Evolutionary conservation across 53 echinoderm and acorn worm genomes (phyloP).

Genomic region (Mesocentrotus franciscanus): DNA sequence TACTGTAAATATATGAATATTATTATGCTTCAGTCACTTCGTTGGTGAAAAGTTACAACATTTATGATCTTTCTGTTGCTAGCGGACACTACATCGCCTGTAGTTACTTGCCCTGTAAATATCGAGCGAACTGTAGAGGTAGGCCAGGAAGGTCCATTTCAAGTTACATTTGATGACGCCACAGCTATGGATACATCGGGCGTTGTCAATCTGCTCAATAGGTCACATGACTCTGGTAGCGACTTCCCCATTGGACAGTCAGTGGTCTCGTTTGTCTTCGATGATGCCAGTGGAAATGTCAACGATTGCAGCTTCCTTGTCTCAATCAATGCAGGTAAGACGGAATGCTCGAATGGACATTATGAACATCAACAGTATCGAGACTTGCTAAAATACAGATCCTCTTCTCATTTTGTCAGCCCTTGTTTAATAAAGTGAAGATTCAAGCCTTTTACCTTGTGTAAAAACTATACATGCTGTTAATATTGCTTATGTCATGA

Average conservation of each 20-base stretch:
- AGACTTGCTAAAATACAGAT: neutral
- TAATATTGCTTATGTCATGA: no score
- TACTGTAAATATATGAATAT: no score
- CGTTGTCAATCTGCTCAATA: neutral
- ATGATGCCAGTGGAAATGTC: neutral
- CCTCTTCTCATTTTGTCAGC: neutral
- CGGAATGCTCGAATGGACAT: neutral
- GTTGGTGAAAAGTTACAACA: no score
- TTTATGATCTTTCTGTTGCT: neutral
- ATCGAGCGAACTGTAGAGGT: neutral
- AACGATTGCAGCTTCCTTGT: constrained; percentile 11
- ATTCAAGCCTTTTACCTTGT: no score
- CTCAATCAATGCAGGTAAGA: constrained; percentile 11
- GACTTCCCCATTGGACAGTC: constrained; percentile 5
- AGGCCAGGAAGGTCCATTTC: neutral
- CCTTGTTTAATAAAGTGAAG: no score
- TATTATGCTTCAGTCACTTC: no score
- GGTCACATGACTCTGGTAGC: constrained; percentile 7
- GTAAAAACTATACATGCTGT: no score
- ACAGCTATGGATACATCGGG: constrained; percentile 32
- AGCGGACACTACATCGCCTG: constrained; percentile 10
- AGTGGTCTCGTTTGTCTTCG: constrained; percentile 25
- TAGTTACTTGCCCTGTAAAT: neutral
- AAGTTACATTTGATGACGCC: neutral
- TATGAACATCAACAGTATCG: no score